A percentile compares a stretch with the other conserved stretches of the same genome.
phyloP scores from a whole-genome alignment of 1,140 invertebrate genomes.

The Macrobrachium nipponense region DNA sequence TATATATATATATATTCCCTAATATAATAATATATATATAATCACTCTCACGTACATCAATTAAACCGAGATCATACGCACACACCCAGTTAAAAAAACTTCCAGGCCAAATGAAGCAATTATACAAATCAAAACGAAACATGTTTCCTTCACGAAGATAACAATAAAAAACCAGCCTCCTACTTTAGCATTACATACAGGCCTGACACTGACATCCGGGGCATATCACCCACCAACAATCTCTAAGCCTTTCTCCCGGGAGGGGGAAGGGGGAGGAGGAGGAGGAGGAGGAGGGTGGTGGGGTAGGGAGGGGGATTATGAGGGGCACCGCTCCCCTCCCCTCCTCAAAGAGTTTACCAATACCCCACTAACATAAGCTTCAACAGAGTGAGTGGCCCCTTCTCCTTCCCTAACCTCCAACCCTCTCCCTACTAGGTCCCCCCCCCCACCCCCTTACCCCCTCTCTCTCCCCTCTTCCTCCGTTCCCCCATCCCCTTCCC shows the following conservation, averaged over 20 bases:
- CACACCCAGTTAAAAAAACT: background rate
- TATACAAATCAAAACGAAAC: no score
- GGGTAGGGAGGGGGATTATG: no score
- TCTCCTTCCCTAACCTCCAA: background rate
- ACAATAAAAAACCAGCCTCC: no score
- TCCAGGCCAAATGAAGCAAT: no score
- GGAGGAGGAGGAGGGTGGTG: no score
- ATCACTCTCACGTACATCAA: background rate
- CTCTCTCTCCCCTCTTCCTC: background rate
- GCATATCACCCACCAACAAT: slow-evolving; percentile 45
- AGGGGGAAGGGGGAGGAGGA: background rate
- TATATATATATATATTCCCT: slow-evolving; percentile 5
- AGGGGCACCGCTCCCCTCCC: background rate
- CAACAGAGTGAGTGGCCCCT: background rate
- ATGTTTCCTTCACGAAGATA: no score
- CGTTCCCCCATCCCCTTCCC: background rate
- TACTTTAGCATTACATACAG: no score
- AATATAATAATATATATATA: no score
- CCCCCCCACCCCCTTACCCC: background rate
- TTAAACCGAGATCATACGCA: background rate
- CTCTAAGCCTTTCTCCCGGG: slow-evolving; percentile 34
- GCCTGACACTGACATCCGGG: slow-evolving; percentile 14
- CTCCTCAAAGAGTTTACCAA: background rate
- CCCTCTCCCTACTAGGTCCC: background rate
- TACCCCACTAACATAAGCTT: no score